phyloP scores from a whole-genome alignment of 2,888 invertebrate genomes.

The Carterocephalus palaemon region DNA sequence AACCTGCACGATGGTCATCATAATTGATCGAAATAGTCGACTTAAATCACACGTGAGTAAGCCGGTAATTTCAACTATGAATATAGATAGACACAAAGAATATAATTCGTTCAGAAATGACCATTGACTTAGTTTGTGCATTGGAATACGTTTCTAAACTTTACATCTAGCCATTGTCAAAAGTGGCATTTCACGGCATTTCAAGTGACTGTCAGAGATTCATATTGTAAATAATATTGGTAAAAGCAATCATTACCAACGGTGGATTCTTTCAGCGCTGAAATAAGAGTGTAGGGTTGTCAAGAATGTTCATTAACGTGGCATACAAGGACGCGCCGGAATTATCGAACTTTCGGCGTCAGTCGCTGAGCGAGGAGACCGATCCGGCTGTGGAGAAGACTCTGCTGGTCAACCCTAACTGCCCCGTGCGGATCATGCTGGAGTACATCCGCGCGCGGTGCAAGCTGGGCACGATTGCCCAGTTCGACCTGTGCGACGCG shows the following conservation, averaged over 20 bases:
- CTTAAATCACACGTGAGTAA: too few species aligned
- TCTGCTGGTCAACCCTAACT: slow-evolving; percentile 60
- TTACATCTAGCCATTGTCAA: too few species aligned
- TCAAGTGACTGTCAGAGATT: too few species aligned
- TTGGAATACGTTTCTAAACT: too few species aligned
- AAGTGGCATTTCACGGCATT: too few species aligned
- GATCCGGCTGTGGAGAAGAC: slow-evolving; percentile 54
- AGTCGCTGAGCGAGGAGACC: slow-evolving; percentile 32
- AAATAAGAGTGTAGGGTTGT: not conserved
- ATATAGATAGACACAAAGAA: too few species aligned
- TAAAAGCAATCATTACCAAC: not conserved
- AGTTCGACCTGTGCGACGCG: slow-evolving; percentile 62
- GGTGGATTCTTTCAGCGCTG: not conserved
- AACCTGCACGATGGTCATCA: too few species aligned
- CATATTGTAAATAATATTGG: too few species aligned
- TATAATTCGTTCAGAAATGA: too few species aligned
- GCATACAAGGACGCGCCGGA: slow-evolving; percentile 60
- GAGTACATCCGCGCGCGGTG: slow-evolving; percentile 66
- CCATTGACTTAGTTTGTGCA: too few species aligned
- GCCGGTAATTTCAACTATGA: too few species aligned
- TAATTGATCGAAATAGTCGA: too few species aligned
- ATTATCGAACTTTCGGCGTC: slow-evolving; percentile 38
- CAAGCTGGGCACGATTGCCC: slow-evolving; percentile 49
- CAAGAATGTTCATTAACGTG: slow-evolving; percentile 57
- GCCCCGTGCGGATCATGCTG: slow-evolving; percentile 61